Evolutionary conservation across 2,797 vertebrate genomes (phyloP), one percentile per base, ranked within the genome.

Genomic region (Fistularia tabacaria): DNA sequence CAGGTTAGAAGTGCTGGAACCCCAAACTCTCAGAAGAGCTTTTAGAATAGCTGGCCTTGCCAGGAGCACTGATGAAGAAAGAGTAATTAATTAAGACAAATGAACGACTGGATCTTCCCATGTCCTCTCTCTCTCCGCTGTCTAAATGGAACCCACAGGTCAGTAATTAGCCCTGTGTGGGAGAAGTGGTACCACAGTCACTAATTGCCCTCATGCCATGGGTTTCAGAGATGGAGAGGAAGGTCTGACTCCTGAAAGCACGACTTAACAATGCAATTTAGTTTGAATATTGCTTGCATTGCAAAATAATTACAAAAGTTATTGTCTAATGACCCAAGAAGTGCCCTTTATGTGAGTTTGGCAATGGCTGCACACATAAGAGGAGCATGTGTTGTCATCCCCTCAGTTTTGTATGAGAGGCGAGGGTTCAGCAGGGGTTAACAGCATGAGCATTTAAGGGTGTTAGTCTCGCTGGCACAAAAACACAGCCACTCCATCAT

Each of bases 31-130:
- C 84, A 45, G 57, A 64, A 77, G 82, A 72, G 80, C 74, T 74
- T 76, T 81, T 65, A 75, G 77, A 76, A 71, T 69, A 77, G 69
- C 69, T 43, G 54, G 81, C 79, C 80, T 80, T 84, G 85, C 84
- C 85, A 84, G 73, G 56, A 87, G 77, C 80, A 79, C 71, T 65
- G 43, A 59, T 76, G 78, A 69, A 76, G 64, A 53, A 66, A 70
- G 71, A 71, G 82, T 87, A 86, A 89, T 91, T 87, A 85, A 90
- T 90, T 87, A 85, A 79, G 87, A 88, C 83, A 87, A 85, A 88
- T 89, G 76, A 87, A 83, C 74, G 80, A 71, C 56, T 67, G 71
- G 62, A 66, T 63, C 75, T 68, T 43, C 49, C 73, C 54, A 47
- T 50, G 55, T 58, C 46, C 67, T 52, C 69, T 64, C 74, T 51